Percentiles rank a stretch among this genome's conserved stretches.
Conservation (phyloP, 2,797 vertebrate genomes). For the Coranthus polyacanthus region DNA sequence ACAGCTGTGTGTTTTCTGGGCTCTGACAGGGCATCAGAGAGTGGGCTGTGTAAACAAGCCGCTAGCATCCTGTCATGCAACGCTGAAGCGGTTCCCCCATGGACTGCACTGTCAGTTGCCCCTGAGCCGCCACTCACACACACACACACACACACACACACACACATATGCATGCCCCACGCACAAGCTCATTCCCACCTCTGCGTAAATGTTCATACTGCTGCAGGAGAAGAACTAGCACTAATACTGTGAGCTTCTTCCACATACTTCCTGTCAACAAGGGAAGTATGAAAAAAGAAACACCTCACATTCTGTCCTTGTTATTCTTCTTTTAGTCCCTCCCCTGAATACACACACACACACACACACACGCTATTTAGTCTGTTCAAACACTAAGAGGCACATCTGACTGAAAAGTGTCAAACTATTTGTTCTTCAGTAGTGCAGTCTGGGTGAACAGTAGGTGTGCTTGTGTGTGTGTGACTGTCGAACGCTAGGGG, state of each 20-base stretch:
- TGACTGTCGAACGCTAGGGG: neutral
- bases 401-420: slow-evolving; percentile 44
- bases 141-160: neutral
- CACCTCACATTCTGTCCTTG: slow-evolving; percentile 6
- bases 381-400: slow-evolving; percentile 31
- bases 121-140: slow-evolving; percentile 5
- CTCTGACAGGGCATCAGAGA: slow-evolving; percentile 55
- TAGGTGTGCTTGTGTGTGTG: neutral
- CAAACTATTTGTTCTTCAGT: slow-evolving; percentile 35
- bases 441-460: slow-evolving; percentile 22
- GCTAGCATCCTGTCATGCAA: slow-evolving; percentile 54
- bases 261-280: slow-evolving; percentile 8
- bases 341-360: slow-evolving; percentile 7
- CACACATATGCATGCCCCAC: neutral
- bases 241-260: slow-evolving; percentile 4
- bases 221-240: slow-evolving; percentile 17
- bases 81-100: slow-evolving; percentile 34
- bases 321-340: slow-evolving; percentile 14
- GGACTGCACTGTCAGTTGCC: slow-evolving; percentile 14
- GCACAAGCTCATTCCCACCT: neutral
- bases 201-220: slow-evolving; percentile 5
- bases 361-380: slow-evolving; percentile 11
- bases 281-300: slow-evolving; percentile 14
- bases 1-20: slow-evolving; percentile 27
- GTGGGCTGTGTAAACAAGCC: slow-evolving; percentile 59